Evolutionary conservation across 1,140 invertebrate species (phyloP), one percentile per base, ranked within the genome.

Genomic region (Coptotermes formosanus): DNA sequence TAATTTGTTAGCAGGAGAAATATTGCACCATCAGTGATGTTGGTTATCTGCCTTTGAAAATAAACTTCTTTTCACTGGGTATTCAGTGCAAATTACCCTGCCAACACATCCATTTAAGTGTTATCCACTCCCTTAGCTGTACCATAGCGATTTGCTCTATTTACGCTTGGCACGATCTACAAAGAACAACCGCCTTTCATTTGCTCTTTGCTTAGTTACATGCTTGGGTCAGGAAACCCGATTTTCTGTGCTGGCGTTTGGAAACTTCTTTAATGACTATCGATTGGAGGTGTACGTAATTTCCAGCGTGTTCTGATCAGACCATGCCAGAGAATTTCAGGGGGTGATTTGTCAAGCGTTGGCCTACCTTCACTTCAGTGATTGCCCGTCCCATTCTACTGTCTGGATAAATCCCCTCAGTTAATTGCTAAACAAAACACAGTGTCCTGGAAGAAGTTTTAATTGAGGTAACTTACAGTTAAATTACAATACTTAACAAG

Each of bases 231-330:
- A 30, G 64, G 25, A 75, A 75, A 75, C 64, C 30, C 64, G 64
- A 75, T 75, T 75, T 75, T 25, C n/a, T 30, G 8, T 30, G n/a
- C 19, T 16, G 16, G 52, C 52, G 52, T 55, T 55, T 4, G 25
- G 64, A 7, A 75, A 75, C 25, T 75, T 75, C 64, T 75, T 75
- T 75, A 75, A 75, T 75, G 64, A 75, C n/a, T 75, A 75, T 75
- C 64, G 64, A 75, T 75, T 30, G 64, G 64, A 30, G 9, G 6
- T 75, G 25, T n/a, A n/a, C n/a, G n/a, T 75, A 75, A 75, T 75
- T 30, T 75, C 25, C 64, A 21, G 52, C 52, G 52, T 55, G 52
- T 16, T 55, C 16, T 55, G 64, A 75, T 75, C 64, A 75, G 64
- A 75, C 64, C 64, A 30, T 75, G 64, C n/a, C 8, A 25, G 25